Evolutionary conservation across 2,113 vertebrate genomes (phyloP).

Genomic region (Carollia perspicillata): DNA sequence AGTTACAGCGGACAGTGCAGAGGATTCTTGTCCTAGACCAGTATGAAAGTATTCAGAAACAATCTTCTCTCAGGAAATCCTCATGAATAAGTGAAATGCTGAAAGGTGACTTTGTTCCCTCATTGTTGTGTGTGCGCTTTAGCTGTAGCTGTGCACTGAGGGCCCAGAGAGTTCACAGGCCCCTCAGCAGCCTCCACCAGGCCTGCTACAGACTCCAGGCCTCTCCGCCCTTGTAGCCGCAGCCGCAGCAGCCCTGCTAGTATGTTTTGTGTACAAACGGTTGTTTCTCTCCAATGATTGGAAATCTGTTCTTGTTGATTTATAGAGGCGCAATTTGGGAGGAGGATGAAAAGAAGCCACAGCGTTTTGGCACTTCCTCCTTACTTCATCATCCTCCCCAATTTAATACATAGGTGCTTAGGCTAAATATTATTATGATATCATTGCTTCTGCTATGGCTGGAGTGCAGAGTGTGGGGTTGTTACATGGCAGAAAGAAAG

Average conservation of each 20-base stretch:
- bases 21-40: neutral
- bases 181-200: neutral
- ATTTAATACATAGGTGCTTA: neutral
- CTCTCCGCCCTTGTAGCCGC: neutral
- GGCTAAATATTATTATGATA: neutral
- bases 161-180: neutral
- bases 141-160: neutral
- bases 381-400: neutral
- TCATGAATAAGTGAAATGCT: neutral
- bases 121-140: neutral
- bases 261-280: neutral
- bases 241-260: neutral
- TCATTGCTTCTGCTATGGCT: neutral
- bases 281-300: neutral
- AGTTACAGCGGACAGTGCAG: neutral
- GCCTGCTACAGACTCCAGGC: neutral
- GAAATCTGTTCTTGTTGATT: neutral
- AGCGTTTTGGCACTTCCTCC: neutral
- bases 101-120: neutral
- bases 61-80: neutral
- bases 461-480: neutral
- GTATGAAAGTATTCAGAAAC: neutral
- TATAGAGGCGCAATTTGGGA: neutral
- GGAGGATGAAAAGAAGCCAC: neutral
- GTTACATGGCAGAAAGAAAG: neutral